Evolutionary conservation across 1,140 invertebrate species (phyloP), one percentile per base, ranked within the genome.

Genomic region (Solenopsis invicta): DNA sequence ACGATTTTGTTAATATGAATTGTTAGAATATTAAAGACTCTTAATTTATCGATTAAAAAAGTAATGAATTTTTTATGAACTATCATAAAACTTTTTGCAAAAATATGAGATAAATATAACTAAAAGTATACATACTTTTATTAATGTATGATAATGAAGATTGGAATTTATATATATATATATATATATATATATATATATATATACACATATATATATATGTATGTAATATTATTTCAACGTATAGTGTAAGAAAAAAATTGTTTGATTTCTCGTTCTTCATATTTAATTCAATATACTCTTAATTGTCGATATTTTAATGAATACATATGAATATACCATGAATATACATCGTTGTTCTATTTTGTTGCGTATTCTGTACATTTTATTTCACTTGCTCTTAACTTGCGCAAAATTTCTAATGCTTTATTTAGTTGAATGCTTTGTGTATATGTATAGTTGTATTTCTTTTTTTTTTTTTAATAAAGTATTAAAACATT

Each of bases 401-500:
- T 69, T 48, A 61, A 34, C 2, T 74, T 82, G 54, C 24, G 8
- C n/a, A 21, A 34, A 34, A 56, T 72, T 45, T 82, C 54, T 74
- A 59, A 62, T 37, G 80, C 54, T 50, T 74, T 8, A 61, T 74
- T 24, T 64, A 50, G 37, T 61, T 48, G 24, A 37, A 74, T 21
- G 41, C 54, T 82, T 74, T 45, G 41, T 50, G 37, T 18, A 34
- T 21, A 69, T 64, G 5, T 81, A 64, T 3, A 69, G 2, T 84
- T 75, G 16, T 88, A 62, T 77, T 10, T 69, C 5, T 80, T 52
- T 6, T 62, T 67, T 62, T 67, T 48, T 78, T 34, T 85, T 50
- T 10, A 72, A 54, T 62, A 69, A 18, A 66, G 1, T 56, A 21
- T 54, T 52, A 21, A 21, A 45, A 41, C 0, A 24, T 87, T 71